These are phyloP conservation scores for Conistra vaccinii DNA, from an alignment of 2,888 invertebrate genomes.

Conservation along the genomic window DNA sequence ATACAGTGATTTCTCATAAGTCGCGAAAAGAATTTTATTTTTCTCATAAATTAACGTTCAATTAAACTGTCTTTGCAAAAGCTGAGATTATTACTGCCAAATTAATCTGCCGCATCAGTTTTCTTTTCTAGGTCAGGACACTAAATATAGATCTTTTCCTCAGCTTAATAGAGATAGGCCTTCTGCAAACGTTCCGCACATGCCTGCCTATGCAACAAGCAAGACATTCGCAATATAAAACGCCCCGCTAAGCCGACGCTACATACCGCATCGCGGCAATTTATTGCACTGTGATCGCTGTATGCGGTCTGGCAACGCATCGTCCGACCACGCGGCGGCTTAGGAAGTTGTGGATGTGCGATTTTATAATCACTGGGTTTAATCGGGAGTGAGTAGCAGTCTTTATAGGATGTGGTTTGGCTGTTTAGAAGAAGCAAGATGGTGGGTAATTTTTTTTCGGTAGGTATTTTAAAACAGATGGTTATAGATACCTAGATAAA, in stretches of 20 bases:
- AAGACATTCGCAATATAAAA: conserved; percentile 76
- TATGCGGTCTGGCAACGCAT: conserved; percentile 79
- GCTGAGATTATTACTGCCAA: background rate
- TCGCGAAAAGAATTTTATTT: no score
- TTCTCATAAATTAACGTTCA: background rate
- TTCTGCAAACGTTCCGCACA: conserved; percentile 31
- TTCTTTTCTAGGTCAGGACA: background rate
- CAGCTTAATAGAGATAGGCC: background rate
- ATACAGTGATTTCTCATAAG: background rate
- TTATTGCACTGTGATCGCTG: conserved; percentile 75
- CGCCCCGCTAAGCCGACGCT: conserved; percentile 75
- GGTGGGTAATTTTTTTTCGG: background rate
- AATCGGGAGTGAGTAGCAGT: conserved; percentile 31
- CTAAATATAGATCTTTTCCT: background rate
- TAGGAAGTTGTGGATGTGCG: conserved; percentile 60
- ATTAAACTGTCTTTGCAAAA: background rate
- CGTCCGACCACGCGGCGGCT: conserved; percentile 50
- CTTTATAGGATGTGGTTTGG: conserved; percentile 44
- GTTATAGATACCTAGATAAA: background rate
- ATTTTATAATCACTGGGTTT: conserved; percentile 52
- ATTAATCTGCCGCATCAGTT: no score
- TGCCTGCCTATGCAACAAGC: conserved; percentile 63
- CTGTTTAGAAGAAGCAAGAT: background rate
- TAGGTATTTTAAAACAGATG: background rate
- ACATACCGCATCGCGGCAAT: conserved; percentile 76